Evolutionary conservation across 2,797 vertebrate species (phyloP).

Genomic region (Hyperoplus lanceolatus): DNA sequence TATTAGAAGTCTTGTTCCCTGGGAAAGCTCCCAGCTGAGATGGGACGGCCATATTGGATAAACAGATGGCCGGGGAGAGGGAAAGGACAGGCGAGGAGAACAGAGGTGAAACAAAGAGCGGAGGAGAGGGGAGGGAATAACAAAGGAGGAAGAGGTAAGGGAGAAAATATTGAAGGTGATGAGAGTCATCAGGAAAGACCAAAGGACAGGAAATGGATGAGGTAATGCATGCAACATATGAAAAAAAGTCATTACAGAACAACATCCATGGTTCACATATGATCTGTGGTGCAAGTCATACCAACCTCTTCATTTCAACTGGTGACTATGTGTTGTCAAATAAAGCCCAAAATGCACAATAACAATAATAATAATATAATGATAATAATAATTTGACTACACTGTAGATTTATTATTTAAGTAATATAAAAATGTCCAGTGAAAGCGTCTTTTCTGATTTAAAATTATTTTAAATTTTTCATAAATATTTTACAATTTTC

Average conservation of each 20-base stretch:
- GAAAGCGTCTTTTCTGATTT: neutral
- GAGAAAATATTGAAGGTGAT: slow-evolving; percentile 24
- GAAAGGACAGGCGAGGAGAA: slow-evolving; percentile 75
- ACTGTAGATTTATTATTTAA: neutral
- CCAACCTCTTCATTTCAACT: neutral
- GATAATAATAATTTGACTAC: neutral
- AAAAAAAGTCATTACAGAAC: too few species aligned
- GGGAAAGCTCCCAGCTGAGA: slow-evolving; percentile 85
- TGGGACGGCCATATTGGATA: slow-evolving; percentile 82
- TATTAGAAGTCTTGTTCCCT: slow-evolving; percentile 85
- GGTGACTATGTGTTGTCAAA: neutral
- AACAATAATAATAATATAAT: neutral
- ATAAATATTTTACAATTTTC: too few species aligned
- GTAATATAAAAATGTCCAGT: neutral
- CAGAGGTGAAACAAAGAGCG: slow-evolving; percentile 79
- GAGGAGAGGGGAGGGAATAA: slow-evolving; percentile 54
- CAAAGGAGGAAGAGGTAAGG: slow-evolving; percentile 25
- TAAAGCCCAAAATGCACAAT: neutral
- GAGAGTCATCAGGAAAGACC: slow-evolving; percentile 21
- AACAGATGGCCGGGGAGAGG: slow-evolving; percentile 84
- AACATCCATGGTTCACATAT: neutral
- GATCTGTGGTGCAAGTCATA: slow-evolving; percentile 16
- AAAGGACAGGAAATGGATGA: slow-evolving; percentile 24
- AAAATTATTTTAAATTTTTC: neutral
- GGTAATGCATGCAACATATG: slow-evolving; percentile 11